These are phyloP conservation scores for Cardiocondyla obscurior DNA, from an alignment of 1,140 invertebrate species.

Conservation along the genomic window DNA sequence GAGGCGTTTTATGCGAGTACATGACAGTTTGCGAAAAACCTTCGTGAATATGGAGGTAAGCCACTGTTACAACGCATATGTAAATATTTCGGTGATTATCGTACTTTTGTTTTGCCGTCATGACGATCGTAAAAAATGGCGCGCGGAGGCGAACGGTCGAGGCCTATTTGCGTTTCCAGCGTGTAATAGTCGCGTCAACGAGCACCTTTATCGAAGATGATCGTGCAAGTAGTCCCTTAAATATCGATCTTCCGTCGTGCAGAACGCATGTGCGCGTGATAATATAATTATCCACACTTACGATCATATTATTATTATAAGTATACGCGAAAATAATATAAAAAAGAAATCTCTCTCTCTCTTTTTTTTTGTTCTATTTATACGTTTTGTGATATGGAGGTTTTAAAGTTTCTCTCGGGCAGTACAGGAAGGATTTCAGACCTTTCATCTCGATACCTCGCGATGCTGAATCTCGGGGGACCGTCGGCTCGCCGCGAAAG, in stretches of 20 bases:
- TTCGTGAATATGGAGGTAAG: constrained; percentile 35
- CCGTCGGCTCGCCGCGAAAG: not conserved
- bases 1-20: constrained; percentile 28
- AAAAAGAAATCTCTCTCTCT: not conserved
- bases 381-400: not conserved
- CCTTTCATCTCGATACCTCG: not conserved
- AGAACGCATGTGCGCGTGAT: not conserved
- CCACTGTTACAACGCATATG: not conserved
- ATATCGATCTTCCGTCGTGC: not conserved
- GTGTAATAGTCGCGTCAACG: constrained; percentile 26
- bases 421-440: not conserved
- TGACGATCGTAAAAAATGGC: constrained; percentile 8
- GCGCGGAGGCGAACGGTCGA: not conserved
- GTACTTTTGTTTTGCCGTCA: constrained; percentile 7
- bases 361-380: not conserved
- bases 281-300: no score
- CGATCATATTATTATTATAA: not conserved
- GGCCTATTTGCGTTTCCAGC: constrained; percentile 1
- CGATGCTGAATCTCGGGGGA: no score
- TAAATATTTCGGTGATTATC: constrained; percentile 42
- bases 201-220: not conserved
- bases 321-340: not conserved
- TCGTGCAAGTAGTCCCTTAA: not conserved
- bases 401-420: not conserved
- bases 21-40: constrained; percentile 19